Evolutionary conservation across 2,888 invertebrate genomes (phyloP).

Genomic region (Microctonus brassicae): DNA sequence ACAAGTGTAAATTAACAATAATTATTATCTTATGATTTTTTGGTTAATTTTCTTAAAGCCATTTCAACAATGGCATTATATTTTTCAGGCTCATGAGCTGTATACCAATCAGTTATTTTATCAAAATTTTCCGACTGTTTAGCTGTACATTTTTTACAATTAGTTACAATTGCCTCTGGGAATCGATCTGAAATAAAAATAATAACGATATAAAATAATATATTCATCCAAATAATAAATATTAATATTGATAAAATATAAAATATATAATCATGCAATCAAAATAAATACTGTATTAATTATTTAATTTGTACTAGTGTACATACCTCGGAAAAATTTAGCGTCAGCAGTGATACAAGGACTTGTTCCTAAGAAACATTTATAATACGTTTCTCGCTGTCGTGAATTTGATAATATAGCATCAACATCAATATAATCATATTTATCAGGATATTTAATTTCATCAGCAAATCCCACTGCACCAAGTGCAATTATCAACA

Average conservation of each 20-base stretch:
- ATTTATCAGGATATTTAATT: slow-evolving; percentile 47
- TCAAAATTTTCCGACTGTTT: slow-evolving; percentile 42
- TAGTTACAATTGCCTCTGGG: slow-evolving; percentile 45
- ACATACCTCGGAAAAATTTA: slow-evolving; percentile 47
- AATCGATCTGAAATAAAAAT: slow-evolving; percentile 38
- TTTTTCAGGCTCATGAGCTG: slow-evolving; percentile 43
- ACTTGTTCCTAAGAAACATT: slow-evolving; percentile 51
- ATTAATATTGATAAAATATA: background rate
- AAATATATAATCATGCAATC: no score
- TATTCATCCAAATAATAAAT: background rate
- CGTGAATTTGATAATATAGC: slow-evolving; percentile 49
- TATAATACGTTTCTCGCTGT: slow-evolving; percentile 52
- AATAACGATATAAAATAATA: background rate
- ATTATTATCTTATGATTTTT: slow-evolving; percentile 27
- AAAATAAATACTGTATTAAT: no score
- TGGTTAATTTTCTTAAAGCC: slow-evolving; percentile 40
- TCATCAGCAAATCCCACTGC: slow-evolving; percentile 8
- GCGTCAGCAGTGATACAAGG: slow-evolving; percentile 49
- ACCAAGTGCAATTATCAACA: slow-evolving; percentile 4
- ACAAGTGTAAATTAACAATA: no score
- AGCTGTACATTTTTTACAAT: slow-evolving; percentile 45
- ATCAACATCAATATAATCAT: slow-evolving; percentile 54
- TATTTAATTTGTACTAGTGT: background rate
- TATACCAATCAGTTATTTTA: slow-evolving; percentile 43
- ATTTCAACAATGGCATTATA: slow-evolving; percentile 43